Percentiles rank a stretch among this genome's conserved stretches.
Conservation (phyloP, 2,113 vertebrate species). For the Vombatus ursinus region DNA sequence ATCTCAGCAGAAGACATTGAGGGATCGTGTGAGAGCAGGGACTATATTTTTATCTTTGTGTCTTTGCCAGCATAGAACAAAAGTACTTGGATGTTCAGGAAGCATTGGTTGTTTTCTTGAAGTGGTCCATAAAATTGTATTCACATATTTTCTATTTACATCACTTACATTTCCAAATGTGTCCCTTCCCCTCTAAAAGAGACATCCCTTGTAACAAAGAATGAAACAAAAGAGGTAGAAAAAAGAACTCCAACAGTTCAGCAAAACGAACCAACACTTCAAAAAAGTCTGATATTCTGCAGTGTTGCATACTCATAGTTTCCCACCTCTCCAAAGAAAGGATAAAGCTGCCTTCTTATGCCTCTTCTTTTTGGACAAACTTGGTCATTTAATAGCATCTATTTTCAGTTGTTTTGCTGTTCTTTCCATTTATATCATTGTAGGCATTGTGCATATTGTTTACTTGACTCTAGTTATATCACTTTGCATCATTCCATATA, state of each 20-base stretch:
- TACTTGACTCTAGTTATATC: not conserved
- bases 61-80: not conserved
- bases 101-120: not conserved
- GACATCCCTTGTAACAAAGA: not conserved
- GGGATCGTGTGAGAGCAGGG: not conserved
- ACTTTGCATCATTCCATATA: not conserved
- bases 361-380: not conserved
- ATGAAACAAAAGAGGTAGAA: fast-evolving
- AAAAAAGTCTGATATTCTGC: not conserved
- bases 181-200: not conserved
- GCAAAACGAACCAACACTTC: not conserved
- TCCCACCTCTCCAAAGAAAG: not conserved
- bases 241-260: not conserved
- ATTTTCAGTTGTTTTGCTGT: not conserved
- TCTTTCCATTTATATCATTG: not conserved
- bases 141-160: not conserved
- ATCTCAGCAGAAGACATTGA: not conserved
- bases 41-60: not conserved
- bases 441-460: not conserved
- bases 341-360: not conserved
- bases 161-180: not conserved
- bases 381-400: not conserved
- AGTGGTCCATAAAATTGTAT: not conserved
- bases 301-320: not conserved
- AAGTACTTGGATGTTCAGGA: not conserved